Conservation (phyloP, 2,888 invertebrate species). For the Pharmacophagus antenor region DNA sequence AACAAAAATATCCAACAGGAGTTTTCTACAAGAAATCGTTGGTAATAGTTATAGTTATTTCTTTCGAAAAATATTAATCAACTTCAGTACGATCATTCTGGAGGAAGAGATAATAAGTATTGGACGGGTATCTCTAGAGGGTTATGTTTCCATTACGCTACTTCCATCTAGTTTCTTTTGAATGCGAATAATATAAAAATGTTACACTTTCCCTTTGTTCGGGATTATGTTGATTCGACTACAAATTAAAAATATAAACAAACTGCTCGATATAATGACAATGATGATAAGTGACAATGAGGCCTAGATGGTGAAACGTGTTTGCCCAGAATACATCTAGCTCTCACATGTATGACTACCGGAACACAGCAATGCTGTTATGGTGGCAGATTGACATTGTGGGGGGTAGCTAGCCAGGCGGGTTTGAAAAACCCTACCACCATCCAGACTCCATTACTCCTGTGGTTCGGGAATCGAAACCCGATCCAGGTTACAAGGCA, state of each 20-base stretch:
- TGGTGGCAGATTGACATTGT: too few relatives aligned
- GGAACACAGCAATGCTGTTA: too few relatives aligned
- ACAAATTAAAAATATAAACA: neutral
- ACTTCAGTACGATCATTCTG: neutral
- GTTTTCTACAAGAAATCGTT: neutral
- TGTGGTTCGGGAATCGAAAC: too few relatives aligned
- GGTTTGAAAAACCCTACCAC: too few relatives aligned
- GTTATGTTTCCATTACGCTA: neutral
- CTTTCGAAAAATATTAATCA: neutral
- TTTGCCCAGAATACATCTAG: too few relatives aligned
- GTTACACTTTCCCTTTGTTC: neutral
- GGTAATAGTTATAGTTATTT: neutral
- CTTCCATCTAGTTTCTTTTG: conserved; percentile 2
- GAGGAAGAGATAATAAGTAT: neutral
- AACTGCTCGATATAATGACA: neutral
- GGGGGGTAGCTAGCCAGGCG: too few relatives aligned
- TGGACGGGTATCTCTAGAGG: neutral
- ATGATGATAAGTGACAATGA: too few relatives aligned
- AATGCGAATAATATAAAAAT: conserved; percentile 1
- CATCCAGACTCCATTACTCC: too few relatives aligned
- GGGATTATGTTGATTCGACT: neutral
- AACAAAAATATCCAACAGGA: too few relatives aligned
- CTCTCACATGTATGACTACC: too few relatives aligned
- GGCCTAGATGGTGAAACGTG: too few relatives aligned
- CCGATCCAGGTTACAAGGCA: too few relatives aligned